Base-by-base conservation (phyloP, 2,113 vertebrate species). In the Coturnix japonica region DNA sequence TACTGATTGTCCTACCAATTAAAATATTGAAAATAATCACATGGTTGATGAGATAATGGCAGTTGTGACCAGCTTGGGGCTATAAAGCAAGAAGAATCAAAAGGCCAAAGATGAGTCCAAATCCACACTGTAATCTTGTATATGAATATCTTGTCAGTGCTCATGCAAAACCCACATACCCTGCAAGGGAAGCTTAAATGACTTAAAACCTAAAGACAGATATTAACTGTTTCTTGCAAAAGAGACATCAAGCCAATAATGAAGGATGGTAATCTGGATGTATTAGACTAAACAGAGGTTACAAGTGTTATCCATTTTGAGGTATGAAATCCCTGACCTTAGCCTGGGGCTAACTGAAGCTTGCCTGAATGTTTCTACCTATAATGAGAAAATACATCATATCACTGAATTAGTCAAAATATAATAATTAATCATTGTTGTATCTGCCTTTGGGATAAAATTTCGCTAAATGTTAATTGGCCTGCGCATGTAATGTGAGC, bases 401-500 rank as follows among this genome's bases (percentile, higher is more conserved):
- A 94, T 86, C 64, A 81, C 16, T 81, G 66, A 76, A 78, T 96
- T 96, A 86, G 94, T 96, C 85, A 95, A 92, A 96, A 95, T 91
- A 75, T 60, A 80, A 94, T 86, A 91, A 95, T 94, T 95, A 96
- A 95, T 95, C 85, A 91, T 86, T 89, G 41, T 41, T 90, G 25
- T 81, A 70, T 88, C 73, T 94, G 71, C 91, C 87, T 91, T 81
- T 81, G 93, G 87, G 94, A 91, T 74, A 64, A 67, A 3, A 0
- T 74, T 90, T 89, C 91, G 39, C 53, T 86, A 92, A 90, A 92
- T 94, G 87, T 84, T 94, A 90, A 96, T 94, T 94, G 94, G 82
- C 59, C 73, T 9, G 81, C 53, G 88, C 88, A 90, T 85, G 70
- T 87, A 95, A 81, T 65, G 92, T 37, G 65, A 86, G 54, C 5